Percentiles rank a stretch among this genome's conserved stretches.
phyloP scores from a whole-genome alignment of 37 sponge, comb jelly and placozoan species.

The Axinella damicornis region DNA sequence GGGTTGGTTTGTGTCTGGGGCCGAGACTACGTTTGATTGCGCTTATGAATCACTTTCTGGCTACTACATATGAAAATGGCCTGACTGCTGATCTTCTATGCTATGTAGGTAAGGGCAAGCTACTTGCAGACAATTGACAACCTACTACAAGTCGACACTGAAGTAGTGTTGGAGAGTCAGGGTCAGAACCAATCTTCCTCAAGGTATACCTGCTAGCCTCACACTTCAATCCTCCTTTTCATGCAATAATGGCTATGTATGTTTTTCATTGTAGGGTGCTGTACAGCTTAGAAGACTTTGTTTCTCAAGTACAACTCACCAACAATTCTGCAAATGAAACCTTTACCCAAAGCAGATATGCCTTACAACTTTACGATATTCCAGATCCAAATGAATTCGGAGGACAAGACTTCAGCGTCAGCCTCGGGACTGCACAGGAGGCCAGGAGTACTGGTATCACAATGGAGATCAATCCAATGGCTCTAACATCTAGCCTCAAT shows the following conservation, averaged over 20 bases:
- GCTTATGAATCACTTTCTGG: too few species aligned
- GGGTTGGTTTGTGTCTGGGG: too few species aligned
- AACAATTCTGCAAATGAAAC: too few species aligned
- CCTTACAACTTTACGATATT: neutral
- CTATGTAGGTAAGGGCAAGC: neutral
- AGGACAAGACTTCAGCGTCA: neutral
- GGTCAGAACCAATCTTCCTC: neutral
- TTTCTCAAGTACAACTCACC: neutral
- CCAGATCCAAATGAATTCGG: neutral
- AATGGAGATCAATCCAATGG: too few species aligned
- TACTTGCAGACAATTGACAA: slow-evolving; percentile 1
- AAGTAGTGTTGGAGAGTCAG: neutral
- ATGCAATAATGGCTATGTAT: too few species aligned
- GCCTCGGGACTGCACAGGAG: neutral
- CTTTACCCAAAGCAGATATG: neutral
- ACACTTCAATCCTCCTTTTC: too few species aligned
- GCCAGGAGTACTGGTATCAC: neutral
- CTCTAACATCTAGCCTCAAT: too few species aligned
- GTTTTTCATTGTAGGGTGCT: slow-evolving; percentile 12
- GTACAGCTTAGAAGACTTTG: neutral
- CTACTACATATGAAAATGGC: too few species aligned
- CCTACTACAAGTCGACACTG: neutral
- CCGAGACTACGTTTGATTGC: too few species aligned
- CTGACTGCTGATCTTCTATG: neutral
- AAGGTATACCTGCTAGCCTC: too few species aligned